Conservation (phyloP, 2,888 invertebrate species). For the Platycheirus rosarum region DNA sequence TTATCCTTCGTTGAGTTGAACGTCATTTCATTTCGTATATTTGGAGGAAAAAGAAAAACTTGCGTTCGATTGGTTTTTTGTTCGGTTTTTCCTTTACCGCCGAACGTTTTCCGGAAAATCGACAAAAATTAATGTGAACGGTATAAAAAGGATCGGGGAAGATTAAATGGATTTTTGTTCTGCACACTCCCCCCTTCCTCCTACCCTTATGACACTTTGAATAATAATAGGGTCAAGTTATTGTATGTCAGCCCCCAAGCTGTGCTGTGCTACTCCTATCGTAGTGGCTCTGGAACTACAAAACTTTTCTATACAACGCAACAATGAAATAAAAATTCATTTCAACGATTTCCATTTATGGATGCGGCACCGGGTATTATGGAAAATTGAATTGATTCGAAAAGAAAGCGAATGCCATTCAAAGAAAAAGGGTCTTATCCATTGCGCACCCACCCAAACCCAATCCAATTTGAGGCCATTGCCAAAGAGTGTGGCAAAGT, state of each 20-base stretch:
- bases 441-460: neutral
- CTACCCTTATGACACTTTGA: slow-evolving; percentile 56
- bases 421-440: slow-evolving; percentile 20
- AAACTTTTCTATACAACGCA: slow-evolving; percentile 25
- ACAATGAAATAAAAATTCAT: slow-evolving; percentile 45
- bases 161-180: slow-evolving; percentile 58
- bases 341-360: slow-evolving; percentile 33
- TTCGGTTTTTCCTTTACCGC: slow-evolving; percentile 28
- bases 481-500: slow-evolving; percentile 33
- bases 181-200: neutral
- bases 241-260: slow-evolving; percentile 31
- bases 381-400: slow-evolving; percentile 47
- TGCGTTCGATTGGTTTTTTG: too few species aligned
- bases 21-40: slow-evolving; percentile 33
- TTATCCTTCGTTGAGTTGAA: slow-evolving; percentile 29
- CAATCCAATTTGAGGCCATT: slow-evolving; percentile 15
- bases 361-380: slow-evolving; percentile 21
- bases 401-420: slow-evolving; percentile 16
- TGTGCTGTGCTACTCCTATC: slow-evolving; percentile 1
- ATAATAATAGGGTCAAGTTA: slow-evolving; percentile 46
- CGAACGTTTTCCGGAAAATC: slow-evolving; percentile 42
- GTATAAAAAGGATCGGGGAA: neutral
- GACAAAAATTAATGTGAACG: slow-evolving; percentile 42
- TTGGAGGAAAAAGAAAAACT: slow-evolving; percentile 29
- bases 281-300: slow-evolving; percentile 13